phyloP scores from a whole-genome alignment of 2,797 vertebrate genomes.

The Microhierax caerulescens region DNA sequence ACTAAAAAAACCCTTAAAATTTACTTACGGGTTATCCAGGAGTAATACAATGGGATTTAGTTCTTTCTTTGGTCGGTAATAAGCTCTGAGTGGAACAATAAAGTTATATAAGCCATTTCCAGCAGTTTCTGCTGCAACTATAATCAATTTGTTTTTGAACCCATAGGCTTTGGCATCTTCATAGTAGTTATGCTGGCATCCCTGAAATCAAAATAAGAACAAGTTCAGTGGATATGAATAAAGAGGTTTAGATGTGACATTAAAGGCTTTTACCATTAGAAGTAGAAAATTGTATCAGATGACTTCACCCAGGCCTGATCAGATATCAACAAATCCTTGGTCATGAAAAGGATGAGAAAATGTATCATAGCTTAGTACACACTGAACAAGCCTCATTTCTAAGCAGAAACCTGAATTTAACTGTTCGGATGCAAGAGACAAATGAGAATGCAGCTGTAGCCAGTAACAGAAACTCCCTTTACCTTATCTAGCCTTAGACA shows the following conservation, averaged over 20 bases:
- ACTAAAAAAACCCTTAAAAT: not conserved
- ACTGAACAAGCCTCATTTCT: not conserved
- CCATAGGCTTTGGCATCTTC: constrained; percentile 97
- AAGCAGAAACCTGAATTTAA: not conserved
- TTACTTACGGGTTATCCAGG: constrained; percentile 91
- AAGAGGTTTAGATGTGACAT: not conserved
- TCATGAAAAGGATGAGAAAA: not conserved
- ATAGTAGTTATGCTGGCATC: constrained; percentile 92
- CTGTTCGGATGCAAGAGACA: not conserved
- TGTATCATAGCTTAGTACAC: not conserved
- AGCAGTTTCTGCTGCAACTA: constrained; percentile 95
- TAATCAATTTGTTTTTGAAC: constrained; percentile 98
- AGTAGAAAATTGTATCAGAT: not conserved
- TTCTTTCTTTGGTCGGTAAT: constrained; percentile 95
- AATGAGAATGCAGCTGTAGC: not conserved
- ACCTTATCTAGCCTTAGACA: constrained; percentile 84
- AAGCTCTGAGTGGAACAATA: constrained; percentile 94
- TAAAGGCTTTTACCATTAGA: not conserved
- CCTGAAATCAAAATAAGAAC: constrained; percentile 73
- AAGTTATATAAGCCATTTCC: constrained; percentile 98
- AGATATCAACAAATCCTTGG: not conserved
- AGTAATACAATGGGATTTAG: constrained; percentile 95
- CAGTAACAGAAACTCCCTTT: not conserved
- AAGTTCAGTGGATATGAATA: not conserved
- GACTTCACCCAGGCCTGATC: not conserved